A percentile compares a stretch with the other conserved stretches of the same genome.
Conservation (phyloP, 2,797 vertebrate species). For the Ctenosaura bakeri region DNA sequence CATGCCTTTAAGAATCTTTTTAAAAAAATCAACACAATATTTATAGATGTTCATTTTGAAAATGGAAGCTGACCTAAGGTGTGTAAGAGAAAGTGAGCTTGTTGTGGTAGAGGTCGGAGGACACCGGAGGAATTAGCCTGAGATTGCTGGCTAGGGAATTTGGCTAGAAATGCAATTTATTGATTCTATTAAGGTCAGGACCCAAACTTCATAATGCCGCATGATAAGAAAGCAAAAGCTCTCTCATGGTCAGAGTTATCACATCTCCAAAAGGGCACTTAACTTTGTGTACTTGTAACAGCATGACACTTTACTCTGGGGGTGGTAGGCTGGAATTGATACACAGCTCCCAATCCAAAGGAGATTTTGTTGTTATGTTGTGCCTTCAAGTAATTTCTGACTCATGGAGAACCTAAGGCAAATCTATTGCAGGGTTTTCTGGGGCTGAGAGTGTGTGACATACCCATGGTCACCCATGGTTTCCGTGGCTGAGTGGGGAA, state of each 20-base stretch:
- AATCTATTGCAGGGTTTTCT: no score
- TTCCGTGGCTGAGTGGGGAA: no score
- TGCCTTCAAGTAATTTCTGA: no score
- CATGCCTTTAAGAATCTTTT: neutral
- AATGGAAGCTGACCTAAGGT: conserved; percentile 39
- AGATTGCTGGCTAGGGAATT: conserved; percentile 26
- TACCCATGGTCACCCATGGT: no score
- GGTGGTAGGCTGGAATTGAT: neutral
- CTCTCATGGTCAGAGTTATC: conserved; percentile 3
- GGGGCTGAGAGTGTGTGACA: no score
- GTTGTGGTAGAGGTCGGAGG: conserved; percentile 17
- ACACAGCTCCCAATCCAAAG: neutral
- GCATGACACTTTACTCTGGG: neutral
- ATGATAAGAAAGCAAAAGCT: conserved; percentile 16
- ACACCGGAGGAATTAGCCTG: conserved; percentile 1
- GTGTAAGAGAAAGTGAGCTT: conserved; percentile 12
- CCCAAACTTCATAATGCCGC: conserved; percentile 11
- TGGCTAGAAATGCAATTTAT: conserved; percentile 42
- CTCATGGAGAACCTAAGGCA: no score
- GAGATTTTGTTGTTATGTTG: neutral
- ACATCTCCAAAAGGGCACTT: neutral
- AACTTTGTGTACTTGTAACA: neutral
- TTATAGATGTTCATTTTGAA: conserved; percentile 5
- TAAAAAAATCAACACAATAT: neutral
- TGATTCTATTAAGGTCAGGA: conserved; percentile 41